A percentile compares a stretch with the other conserved stretches of the same genome.
These are phyloP conservation scores for Pantherophis vulpinus DNA, from an alignment of 2,797 vertebrate species.

Conservation along the genomic window DNA sequence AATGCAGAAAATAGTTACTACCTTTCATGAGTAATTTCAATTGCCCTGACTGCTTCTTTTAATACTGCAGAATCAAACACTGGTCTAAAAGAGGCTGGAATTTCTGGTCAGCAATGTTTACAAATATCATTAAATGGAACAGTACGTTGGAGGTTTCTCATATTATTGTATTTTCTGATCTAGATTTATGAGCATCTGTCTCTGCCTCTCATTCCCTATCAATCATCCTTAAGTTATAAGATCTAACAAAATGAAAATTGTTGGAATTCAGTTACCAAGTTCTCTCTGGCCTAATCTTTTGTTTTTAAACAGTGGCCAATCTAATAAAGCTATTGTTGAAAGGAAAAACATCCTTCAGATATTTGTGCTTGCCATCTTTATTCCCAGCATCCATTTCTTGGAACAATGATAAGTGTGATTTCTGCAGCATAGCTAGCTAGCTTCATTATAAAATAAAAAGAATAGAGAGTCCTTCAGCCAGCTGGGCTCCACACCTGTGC, in stretches of 20 bases:
- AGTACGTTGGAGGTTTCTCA: not conserved
- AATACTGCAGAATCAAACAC: not conserved
- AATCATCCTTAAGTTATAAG: not conserved
- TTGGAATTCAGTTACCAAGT: not conserved
- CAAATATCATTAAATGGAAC: not conserved
- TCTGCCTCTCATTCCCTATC: not conserved
- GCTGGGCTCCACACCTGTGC: not conserved
- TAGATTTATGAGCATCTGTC: not conserved
- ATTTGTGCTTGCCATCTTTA: not conserved
- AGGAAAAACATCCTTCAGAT: not conserved
- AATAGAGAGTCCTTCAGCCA: not conserved
- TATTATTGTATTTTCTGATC: not conserved
- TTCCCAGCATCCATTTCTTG: not conserved
- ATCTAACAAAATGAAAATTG: not conserved
- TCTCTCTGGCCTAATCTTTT: not conserved
- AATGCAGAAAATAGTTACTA: not conserved
- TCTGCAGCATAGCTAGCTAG: not conserved
- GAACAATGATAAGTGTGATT: not conserved
- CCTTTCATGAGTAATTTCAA: not conserved
- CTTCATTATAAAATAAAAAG: not conserved
- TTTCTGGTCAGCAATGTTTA: not conserved
- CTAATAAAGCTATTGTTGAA: not conserved
- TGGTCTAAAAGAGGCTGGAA: not conserved
- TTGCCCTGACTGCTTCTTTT: not conserved
- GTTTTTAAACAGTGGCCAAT: not conserved